Base-by-base conservation (phyloP, 1,140 invertebrate species). In the Diploscapter pachys region DNA sequence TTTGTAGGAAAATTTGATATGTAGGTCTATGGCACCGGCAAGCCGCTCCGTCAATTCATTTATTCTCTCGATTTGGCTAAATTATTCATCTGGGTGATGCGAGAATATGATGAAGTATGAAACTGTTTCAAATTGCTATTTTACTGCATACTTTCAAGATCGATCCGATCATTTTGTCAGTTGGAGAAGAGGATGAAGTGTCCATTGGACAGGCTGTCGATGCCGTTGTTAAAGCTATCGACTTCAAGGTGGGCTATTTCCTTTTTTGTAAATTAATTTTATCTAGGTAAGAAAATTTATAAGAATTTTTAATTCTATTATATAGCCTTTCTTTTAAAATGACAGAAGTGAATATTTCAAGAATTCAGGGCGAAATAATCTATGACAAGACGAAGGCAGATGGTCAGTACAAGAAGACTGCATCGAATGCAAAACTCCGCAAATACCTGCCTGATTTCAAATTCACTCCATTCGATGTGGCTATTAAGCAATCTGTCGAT, bases 361-460 rank as follows among this genome's bases (percentile, higher is more conserved):
- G 31, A 65, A 4, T 75, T 80, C 31, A 83, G 78, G 84, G 84
- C n/a, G 73, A 83, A 69, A 78, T 85, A 9, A 61, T 79, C 3
- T 80, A 83, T 86, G 95, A 99, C 87, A 91, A 91, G 0, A 90
- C 88, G 3, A 93, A 93, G 85, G 91, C 95, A 0, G 96, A 99
- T 89, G 96, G 96, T 0, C 96, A 99, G 86, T 93, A 91, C 83
- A 99, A 99, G 86, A 99, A 99, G 87, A 99, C 96, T 0, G 96
- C 95, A 0, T 95, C 93, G 70, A 99, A 98, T 88, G 89, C 88
- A 0, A 99, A 98, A 86, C 88, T 99, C 0, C 87, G 93, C 53
- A 89, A 88, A 62, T 90, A 91, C 63, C 87, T 93, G 62, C 93
- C 93, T 0, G 89, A 94, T 78, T 98, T 96, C 85, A 80, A 92